Base-by-base conservation (phyloP, 2,797 vertebrate genomes). In the Cyclura pinguis region DNA sequence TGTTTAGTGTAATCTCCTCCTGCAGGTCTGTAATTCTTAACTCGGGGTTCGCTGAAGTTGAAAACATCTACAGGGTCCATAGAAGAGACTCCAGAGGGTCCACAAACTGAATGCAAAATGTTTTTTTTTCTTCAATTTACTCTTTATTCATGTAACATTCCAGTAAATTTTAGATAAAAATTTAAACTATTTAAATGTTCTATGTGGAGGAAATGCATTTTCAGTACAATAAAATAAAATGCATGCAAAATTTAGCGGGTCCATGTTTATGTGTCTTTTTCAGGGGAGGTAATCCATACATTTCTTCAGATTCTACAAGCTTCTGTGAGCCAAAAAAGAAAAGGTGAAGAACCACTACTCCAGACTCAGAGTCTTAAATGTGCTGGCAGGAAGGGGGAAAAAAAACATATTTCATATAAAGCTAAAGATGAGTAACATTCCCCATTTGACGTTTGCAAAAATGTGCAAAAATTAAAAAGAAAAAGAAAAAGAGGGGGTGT, bases 1-100 rank as follows among this genome's bases (percentile, higher is more conserved):
- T n/a, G 85, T 91, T 57, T 93, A 89, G 29, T 69, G 93, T 38
- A 72, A 89, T 78, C 93, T 80, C 52, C 91, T 91, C 20, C 13
- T 38, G 16, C 0, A 27, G 42, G 6, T 38, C 3, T 73, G 80
- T 47, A 86, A 90, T 8, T 86, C 22, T 89, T 64, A 90, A 69
- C 67, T 29, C 4, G 3, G 72, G 12, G 72, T 16, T 14, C 29
- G 29, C 29, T 10, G 32, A 32, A 32, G 29, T 32, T 69, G 67
- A 29, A 69, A 69, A 69, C 29, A 69, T 69, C 12, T 69, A 69
- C 12, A 35, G 18, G 6, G 3, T 42, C 2, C 16, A 22, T 77
- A 42, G 38, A 42, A 22, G 7, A n/a, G 74, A 2, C 22, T 77
- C 38, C 8, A 42, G 74, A 77, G 8, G 12, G 67, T 18, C 3